These are phyloP conservation scores for Eutrigla gurnardus DNA, from an alignment of 2,797 vertebrate genomes.

Conservation along the genomic window DNA sequence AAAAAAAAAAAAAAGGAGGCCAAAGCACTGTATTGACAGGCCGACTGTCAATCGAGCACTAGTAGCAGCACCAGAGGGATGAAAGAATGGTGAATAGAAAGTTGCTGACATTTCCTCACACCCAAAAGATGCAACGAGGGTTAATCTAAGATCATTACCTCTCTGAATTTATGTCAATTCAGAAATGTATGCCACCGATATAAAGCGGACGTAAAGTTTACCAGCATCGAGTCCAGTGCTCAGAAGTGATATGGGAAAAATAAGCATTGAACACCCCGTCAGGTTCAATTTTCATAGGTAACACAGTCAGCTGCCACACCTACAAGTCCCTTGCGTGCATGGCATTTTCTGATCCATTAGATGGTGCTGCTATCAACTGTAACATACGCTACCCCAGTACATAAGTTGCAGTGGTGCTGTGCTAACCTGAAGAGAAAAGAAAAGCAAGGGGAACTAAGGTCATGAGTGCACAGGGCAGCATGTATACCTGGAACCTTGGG, in stretches of 20 bases:
- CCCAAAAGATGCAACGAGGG: slow-evolving; percentile 5
- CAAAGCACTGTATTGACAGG: slow-evolving; percentile 18
- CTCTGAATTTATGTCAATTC: background rate
- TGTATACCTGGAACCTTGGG: slow-evolving; percentile 80
- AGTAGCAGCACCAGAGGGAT: slow-evolving; percentile 27
- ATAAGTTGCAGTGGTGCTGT: slow-evolving; percentile 15
- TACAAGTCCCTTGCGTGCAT: slow-evolving; percentile 31
- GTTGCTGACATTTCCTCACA: slow-evolving; percentile 25
- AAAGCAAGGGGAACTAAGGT: slow-evolving; percentile 38
- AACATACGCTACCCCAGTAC: slow-evolving; percentile 27
- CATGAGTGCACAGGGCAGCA: slow-evolving; percentile 58
- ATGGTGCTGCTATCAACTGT: slow-evolving; percentile 57
- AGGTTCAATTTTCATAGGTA: slow-evolving; percentile 7
- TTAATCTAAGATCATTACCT: slow-evolving; percentile 15
- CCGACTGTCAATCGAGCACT: slow-evolving; percentile 18
- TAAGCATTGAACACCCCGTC: slow-evolving; percentile 5
- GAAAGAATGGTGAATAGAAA: slow-evolving; percentile 23
- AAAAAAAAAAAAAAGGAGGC: slow-evolving; percentile 10
- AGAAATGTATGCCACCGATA: background rate
- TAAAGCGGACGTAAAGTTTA: slow-evolving; percentile 12
- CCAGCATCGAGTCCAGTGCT: slow-evolving; percentile 22
- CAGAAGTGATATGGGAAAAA: slow-evolving; percentile 25
- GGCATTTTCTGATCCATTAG: slow-evolving; percentile 63
- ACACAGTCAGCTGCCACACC: slow-evolving; percentile 4
- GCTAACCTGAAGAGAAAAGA: slow-evolving; percentile 47